A percentile compares a stretch with the other conserved stretches of the same genome.
Evolutionary conservation across 2,888 invertebrate genomes (phyloP).

Genomic region (Cephus pulcher): DNA sequence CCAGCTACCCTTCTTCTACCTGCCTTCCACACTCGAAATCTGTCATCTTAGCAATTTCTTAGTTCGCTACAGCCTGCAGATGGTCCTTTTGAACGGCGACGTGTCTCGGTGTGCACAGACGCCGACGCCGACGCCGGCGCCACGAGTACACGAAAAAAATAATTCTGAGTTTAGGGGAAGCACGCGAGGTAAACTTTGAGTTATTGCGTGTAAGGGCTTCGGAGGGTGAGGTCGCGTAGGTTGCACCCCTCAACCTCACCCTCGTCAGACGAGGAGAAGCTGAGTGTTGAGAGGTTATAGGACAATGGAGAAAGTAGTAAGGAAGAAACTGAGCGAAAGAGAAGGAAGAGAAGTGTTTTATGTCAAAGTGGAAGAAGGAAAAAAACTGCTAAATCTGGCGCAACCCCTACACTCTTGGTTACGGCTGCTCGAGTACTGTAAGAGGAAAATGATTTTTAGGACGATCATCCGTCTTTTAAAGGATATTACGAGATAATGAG

Average conservation of each 20-base stretch:
- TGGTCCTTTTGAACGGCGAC: background rate
- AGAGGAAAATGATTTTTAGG: conserved; percentile 46
- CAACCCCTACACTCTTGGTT: conserved; percentile 41
- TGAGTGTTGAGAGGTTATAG: conserved; percentile 16
- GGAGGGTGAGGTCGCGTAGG: background rate
- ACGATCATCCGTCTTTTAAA: conserved; percentile 7
- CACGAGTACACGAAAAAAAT: background rate
- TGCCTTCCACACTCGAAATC: background rate
- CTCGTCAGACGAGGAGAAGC: conserved; percentile 13
- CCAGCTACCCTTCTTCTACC: background rate
- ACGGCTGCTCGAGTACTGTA: conserved; percentile 41
- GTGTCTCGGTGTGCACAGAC: background rate
- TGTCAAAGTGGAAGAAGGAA: conserved; percentile 25
- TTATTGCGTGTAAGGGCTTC: conserved; percentile 7
- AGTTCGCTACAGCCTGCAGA: conserved; percentile 1
- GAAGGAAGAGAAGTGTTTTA: conserved; percentile 27
- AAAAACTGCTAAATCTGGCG: conserved; percentile 41
- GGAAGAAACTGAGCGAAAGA: background rate
- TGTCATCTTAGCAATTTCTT: conserved; percentile 4
- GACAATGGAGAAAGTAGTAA: conserved; percentile 1
- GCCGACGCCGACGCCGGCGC: background rate
- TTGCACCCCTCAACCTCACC: conserved; percentile 5
- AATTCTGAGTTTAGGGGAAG: conserved; percentile 22
- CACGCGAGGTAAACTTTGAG: conserved; percentile 25
- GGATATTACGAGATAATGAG: background rate